Evolutionary conservation across 2,797 vertebrate species (phyloP).

Genomic region (Dryobates pubescens): DNA sequence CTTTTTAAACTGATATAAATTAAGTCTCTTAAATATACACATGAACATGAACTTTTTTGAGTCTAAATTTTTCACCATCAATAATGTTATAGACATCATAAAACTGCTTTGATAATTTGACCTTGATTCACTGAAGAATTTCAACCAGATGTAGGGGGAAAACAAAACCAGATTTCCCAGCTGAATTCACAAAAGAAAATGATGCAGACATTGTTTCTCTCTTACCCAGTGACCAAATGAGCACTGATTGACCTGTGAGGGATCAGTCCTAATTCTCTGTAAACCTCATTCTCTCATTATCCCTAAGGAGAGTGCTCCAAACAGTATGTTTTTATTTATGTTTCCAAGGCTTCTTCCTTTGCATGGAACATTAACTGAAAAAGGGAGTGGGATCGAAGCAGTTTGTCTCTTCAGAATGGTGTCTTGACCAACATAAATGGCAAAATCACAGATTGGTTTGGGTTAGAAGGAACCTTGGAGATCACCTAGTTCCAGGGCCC

Average conservation of each 20-base stretch:
- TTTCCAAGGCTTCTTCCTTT: not conserved
- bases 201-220: not conserved
- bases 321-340: not conserved
- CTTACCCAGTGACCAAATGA: not conserved
- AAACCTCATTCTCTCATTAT: not conserved
- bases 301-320: not conserved
- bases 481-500: no score
- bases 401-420: not conserved
- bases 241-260: not conserved
- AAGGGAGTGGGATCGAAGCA: not conserved
- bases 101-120: conserved; percentile 1
- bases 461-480: no score
- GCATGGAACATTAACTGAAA: not conserved
- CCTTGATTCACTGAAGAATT: conserved; percentile 13
- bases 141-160: not conserved
- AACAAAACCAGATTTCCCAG: not conserved
- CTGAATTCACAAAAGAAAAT: not conserved
- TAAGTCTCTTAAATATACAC: not conserved
- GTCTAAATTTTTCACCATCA: not conserved
- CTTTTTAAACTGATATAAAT: not conserved
- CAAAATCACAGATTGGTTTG: not conserved
- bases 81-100: not conserved
- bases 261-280: not conserved
- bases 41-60: not conserved
- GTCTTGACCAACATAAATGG: not conserved